These are phyloP conservation scores for Hydriomena furcata DNA, from an alignment of 2,888 invertebrate species.

Conservation along the genomic window DNA sequence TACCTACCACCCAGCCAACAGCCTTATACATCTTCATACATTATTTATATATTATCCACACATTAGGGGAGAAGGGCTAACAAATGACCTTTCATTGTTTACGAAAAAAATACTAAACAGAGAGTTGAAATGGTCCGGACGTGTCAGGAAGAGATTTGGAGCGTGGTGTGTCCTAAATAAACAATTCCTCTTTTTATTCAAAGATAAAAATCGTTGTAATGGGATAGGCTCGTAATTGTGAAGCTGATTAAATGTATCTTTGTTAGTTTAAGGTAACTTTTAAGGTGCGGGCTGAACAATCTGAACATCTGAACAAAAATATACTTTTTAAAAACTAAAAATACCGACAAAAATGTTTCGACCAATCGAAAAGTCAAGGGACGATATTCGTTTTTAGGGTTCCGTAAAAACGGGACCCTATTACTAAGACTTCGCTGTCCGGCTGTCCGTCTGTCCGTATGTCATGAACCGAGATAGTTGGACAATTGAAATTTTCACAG, in stretches of 20 bases:
- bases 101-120: background rate
- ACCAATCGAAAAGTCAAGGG: too few relatives aligned
- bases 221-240: constrained; percentile 33
- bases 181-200: constrained; percentile 26
- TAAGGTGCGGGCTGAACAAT: constrained; percentile 9
- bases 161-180: constrained; percentile 18
- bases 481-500: too few relatives aligned
- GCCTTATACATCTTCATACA: background rate
- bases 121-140: constrained; percentile 6
- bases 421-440: too few relatives aligned
- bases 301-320: background rate
- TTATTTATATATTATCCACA: background rate
- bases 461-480: too few relatives aligned
- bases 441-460: too few relatives aligned
- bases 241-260: constrained; percentile 34
- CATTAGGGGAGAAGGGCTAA: background rate
- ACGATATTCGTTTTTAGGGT: too few relatives aligned
- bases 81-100: background rate
- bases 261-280: constrained; percentile 28
- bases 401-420: too few relatives aligned
- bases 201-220: constrained; percentile 38
- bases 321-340: background rate
- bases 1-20: too few relatives aligned
- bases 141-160: constrained; percentile 4
- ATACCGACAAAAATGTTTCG: too few relatives aligned